Percentiles rank a stretch among this genome's conserved stretches.
phyloP scores from a whole-genome alignment of 2,888 invertebrate species.

The Dascillus cervinus region DNA sequence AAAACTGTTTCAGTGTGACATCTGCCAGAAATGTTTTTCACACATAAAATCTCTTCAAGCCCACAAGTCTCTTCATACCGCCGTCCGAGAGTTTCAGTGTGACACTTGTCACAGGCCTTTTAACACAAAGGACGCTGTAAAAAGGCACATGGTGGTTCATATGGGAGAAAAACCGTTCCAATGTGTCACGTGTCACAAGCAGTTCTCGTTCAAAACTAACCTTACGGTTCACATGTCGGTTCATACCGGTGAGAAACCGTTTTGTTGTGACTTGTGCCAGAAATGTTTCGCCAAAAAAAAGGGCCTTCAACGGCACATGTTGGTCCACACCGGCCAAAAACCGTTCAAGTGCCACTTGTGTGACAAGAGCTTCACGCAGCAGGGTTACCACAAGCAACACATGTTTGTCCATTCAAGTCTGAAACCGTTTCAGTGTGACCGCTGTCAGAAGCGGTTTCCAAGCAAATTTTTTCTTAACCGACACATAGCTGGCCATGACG shows the following conservation, averaged over 20 bases:
- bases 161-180: slow-evolving; percentile 6
- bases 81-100: too few relatives aligned
- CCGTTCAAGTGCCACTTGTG: slow-evolving; percentile 4
- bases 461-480: slow-evolving; percentile 1
- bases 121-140: too few relatives aligned
- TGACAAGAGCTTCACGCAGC: slow-evolving; percentile 2
- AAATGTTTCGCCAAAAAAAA: slow-evolving; percentile 4
- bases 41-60: too few relatives aligned
- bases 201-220: not conserved
- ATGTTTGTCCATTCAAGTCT: slow-evolving; percentile 1
- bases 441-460: slow-evolving; percentile 1
- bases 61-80: too few relatives aligned
- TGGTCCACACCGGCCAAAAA: slow-evolving; percentile 8
- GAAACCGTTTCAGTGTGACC: not conserved
- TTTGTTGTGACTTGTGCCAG: slow-evolving; percentile 4
- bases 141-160: too few relatives aligned
- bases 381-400: not conserved
- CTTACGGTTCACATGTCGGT: slow-evolving; percentile 5
- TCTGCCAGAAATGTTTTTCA: too few relatives aligned
- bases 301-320: slow-evolving; percentile 4
- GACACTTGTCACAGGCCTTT: too few relatives aligned
- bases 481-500: slow-evolving; percentile 3
- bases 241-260: slow-evolving; percentile 6
- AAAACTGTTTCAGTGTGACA: too few relatives aligned
- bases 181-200: slow-evolving; percentile 3